phyloP scores from a whole-genome alignment of 1,140 invertebrate species.

The Rhynchophorus ferrugineus region DNA sequence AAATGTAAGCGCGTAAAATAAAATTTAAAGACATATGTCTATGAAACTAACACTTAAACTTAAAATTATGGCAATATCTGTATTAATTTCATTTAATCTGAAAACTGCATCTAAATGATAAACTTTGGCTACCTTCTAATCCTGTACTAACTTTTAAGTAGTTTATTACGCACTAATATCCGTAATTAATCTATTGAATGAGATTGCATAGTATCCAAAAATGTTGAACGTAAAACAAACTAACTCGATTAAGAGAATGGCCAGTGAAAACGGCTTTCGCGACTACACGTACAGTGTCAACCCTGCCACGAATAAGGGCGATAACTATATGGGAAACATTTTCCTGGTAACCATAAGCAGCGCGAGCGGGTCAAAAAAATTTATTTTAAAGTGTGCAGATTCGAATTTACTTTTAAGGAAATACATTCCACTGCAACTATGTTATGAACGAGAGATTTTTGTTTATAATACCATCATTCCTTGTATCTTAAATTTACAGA shows the following conservation, averaged over 20 bases:
- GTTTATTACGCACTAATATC: neutral
- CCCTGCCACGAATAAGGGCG: constrained; percentile 5
- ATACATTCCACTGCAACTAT: neutral
- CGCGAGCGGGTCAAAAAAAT: neutral
- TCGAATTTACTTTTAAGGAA: constrained; percentile 3
- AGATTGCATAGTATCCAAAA: neutral
- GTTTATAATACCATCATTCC: constrained; percentile 10
- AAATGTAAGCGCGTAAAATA: too few relatives aligned
- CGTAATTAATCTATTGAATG: neutral
- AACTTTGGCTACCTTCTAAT: neutral
- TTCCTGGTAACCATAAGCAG: neutral
- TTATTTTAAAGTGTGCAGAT: constrained; percentile 4
- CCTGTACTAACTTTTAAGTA: neutral
- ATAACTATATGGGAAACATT: constrained; percentile 9
- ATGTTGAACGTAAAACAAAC: neutral
- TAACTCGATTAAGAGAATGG: neutral
- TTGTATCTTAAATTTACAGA: neutral
- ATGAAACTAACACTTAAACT: too few relatives aligned
- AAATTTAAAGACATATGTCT: too few relatives aligned
- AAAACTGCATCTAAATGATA: too few relatives aligned
- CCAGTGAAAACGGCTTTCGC: neutral
- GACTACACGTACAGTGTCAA: neutral
- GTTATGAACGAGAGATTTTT: constrained; percentile 1
- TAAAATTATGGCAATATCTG: too few relatives aligned
- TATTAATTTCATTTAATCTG: too few relatives aligned